These are phyloP conservation scores for Hypocryptadius cinnamomeus DNA, from an alignment of 2,113 vertebrate genomes.

Conservation along the genomic window DNA sequence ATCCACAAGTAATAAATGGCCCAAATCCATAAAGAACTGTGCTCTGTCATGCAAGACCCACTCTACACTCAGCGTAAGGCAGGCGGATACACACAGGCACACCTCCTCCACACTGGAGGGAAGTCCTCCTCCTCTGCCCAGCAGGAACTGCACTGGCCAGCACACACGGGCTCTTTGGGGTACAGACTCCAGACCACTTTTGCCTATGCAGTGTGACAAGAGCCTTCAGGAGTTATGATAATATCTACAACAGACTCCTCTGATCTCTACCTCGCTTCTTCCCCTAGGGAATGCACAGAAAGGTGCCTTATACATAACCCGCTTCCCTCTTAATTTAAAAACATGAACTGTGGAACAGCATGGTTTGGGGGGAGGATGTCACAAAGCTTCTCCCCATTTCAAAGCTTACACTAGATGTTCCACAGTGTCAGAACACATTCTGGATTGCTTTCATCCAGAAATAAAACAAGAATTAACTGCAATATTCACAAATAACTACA, in stretches of 20 bases:
- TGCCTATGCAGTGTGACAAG: not conserved
- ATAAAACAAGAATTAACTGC: not conserved
- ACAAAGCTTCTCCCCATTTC: not conserved
- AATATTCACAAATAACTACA: not conserved
- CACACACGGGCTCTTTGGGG: accelerated
- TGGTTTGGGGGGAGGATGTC: accelerated
- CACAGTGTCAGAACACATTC: not conserved
- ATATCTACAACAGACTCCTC: not conserved
- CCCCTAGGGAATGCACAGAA: not conserved
- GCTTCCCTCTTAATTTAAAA: not conserved
- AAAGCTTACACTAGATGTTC: not conserved
- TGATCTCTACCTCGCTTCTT: not conserved
- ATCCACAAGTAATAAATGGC: not conserved
- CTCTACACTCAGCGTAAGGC: accelerated
- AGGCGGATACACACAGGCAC: accelerated
- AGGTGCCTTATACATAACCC: not conserved
- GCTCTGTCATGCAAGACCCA: not conserved
- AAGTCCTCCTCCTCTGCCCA: not conserved
- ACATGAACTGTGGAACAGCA: not conserved
- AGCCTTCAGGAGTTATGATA: not conserved
- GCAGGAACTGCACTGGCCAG: not conserved
- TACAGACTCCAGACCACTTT: not conserved
- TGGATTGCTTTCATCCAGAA: not conserved
- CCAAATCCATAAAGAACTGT: not conserved
- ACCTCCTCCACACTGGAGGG: not conserved